phyloP scores from a whole-genome alignment of 1,140 invertebrate species.

The Brachionus calyciflorus region DNA sequence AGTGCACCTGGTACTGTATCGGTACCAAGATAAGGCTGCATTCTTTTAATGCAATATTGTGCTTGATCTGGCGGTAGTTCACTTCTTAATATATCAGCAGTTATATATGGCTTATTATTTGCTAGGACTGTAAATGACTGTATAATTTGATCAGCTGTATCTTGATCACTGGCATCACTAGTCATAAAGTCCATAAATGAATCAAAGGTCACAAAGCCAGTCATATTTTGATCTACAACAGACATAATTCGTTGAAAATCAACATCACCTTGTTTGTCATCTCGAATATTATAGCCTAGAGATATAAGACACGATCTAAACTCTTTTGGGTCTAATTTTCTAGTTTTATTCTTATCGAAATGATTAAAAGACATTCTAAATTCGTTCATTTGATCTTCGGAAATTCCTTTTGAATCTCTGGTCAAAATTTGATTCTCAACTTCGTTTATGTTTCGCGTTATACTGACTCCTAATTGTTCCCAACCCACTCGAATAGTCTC shows the following conservation, averaged over 20 bases:
- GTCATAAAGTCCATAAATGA: conserved; percentile 99
- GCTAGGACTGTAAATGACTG: conserved; percentile 99
- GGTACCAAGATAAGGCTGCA: conserved; percentile 78
- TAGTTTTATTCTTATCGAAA: conserved; percentile 95
- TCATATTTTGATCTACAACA: conserved; percentile 93
- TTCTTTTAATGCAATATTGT: conserved; percentile 96
- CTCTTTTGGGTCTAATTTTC: conserved; percentile 89
- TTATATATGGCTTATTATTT: conserved; percentile 93
- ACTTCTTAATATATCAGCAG: conserved; percentile 89
- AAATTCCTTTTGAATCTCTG: conserved; percentile 92
- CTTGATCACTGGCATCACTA: conserved; percentile 88
- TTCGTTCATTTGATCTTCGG: conserved; percentile 93
- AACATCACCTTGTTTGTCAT: conserved; percentile 93
- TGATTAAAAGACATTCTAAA: conserved; percentile 98
- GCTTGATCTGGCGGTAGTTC: conserved; percentile 98
- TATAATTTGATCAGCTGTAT: conserved; percentile 79
- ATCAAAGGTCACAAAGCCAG: conserved; percentile 94
- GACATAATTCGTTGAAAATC: conserved; percentile 96
- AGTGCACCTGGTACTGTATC: conserved; percentile 72
- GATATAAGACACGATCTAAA: conserved; percentile 97
- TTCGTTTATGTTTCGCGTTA: conserved; percentile 98
- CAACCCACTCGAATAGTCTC: conserved; percentile 97
- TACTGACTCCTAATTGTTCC: conserved; percentile 95
- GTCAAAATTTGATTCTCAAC: conserved; percentile 86
- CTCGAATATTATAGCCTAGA: conserved; percentile 93